Percentiles rank a stretch among this genome's conserved stretches.
Evolutionary conservation across 2,888 invertebrate genomes (phyloP).

Genomic region (Kryphioiulus occultus): DNA sequence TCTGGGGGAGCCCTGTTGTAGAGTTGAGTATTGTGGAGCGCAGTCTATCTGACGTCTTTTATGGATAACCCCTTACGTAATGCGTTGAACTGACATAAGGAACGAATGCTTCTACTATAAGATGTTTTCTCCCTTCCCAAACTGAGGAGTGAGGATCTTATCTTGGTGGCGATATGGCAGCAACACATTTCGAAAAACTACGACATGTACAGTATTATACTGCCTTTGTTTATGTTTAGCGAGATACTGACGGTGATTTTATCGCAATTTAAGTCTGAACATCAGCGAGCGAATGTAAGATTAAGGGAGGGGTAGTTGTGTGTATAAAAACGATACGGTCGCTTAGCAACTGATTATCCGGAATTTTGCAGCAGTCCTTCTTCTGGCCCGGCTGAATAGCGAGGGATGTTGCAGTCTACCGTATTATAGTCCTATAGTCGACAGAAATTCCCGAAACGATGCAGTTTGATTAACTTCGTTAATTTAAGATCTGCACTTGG

Average conservation of each 20-base stretch:
- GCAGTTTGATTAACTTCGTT: not conserved
- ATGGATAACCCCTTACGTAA: no score
- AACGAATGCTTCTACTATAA: not conserved
- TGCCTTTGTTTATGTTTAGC: not conserved
- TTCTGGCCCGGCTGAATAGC: not conserved
- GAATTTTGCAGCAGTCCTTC: not conserved
- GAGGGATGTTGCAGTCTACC: not conserved
- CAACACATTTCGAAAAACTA: not conserved
- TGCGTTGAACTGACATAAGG: not conserved
- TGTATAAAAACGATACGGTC: slow-evolving; percentile 32
- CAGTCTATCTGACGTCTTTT: no score
- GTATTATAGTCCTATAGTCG: no score
- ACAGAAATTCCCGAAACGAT: not conserved
- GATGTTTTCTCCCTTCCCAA: not conserved
- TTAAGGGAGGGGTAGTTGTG: not conserved
- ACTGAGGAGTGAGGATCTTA: not conserved
- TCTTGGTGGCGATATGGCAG: not conserved
- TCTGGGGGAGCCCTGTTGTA: no score
- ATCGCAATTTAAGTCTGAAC: slow-evolving; percentile 32
- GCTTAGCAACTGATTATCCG: slow-evolving; percentile 24
- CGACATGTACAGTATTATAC: not conserved
- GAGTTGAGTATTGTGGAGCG: no score
- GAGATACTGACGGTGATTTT: not conserved
- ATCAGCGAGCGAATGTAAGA: not conserved
- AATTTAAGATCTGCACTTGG: not conserved